These are phyloP conservation scores for Aphelenchoides besseyi DNA, from an alignment of 1,140 invertebrate genomes.

Conservation along the genomic window DNA sequence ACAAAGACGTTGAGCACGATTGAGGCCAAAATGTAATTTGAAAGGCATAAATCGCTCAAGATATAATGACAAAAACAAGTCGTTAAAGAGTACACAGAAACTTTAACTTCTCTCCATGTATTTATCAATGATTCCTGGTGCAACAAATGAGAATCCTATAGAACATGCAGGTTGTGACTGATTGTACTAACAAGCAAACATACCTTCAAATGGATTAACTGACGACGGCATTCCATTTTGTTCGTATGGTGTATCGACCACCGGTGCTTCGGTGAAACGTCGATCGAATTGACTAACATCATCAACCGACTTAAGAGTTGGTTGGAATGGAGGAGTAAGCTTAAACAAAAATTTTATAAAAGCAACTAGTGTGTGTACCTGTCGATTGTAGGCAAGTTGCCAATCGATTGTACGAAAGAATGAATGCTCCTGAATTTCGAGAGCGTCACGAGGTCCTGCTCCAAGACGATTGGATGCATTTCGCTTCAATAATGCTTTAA, in stretches of 20 bases:
- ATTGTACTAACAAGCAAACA: not conserved
- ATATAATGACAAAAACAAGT: too few relatives aligned
- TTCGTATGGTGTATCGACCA: not conserved
- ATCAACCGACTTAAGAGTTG: not conserved
- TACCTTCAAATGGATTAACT: conserved; percentile 3
- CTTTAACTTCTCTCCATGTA: not conserved
- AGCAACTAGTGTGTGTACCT: not conserved
- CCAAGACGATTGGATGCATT: not conserved
- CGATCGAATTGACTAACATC: not conserved
- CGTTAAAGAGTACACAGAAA: too few relatives aligned
- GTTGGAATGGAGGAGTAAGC: not conserved
- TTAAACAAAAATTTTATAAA: too few relatives aligned
- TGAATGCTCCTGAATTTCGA: not conserved
- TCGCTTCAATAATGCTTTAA: not conserved
- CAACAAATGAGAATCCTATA: not conserved
- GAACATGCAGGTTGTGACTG: not conserved
- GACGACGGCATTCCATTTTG: not conserved
- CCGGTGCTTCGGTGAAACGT: not conserved
- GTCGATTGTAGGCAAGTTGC: not conserved
- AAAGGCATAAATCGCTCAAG: too few relatives aligned
- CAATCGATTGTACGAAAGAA: not conserved
- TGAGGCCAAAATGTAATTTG: not conserved
- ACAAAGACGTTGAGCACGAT: not conserved
- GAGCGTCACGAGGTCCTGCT: not conserved
- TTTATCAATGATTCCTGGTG: not conserved